Base-by-base conservation (phyloP, 2,797 vertebrate species). In the Morelia viridis region DNA sequence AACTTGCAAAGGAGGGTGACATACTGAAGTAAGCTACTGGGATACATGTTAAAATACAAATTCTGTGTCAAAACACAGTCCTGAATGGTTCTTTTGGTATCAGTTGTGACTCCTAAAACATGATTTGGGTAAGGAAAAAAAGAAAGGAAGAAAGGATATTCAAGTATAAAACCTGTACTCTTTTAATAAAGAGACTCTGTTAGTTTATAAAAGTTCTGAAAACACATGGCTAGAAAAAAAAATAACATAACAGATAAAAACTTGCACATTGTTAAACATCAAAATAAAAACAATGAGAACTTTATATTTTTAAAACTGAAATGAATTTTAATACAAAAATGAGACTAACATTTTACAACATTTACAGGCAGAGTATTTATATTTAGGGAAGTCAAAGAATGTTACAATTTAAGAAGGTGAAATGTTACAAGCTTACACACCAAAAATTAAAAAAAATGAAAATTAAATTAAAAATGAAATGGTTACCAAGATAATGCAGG, bases 401-500 rank as follows among this genome's bases (percentile, higher is more conserved):
- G 83, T 97, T 97, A 97, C 96, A 97, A 95, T 97, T 97, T 97
- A 96, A 97, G 95, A 97, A 12, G 97, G 97, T 97, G 97, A 98
- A 97, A 97, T 96, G 97, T 97, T 98, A 98, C 97, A 98, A 92
- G 96, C 97, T 97, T 97, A 97, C 97, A 98, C 95, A 97, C 96
- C 97, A 97, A 97, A 91, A 56, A 46, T 5, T 96, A 95, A 97
- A 98, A 64, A 98, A 96, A 98, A 97, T 97, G 98, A 98, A 92
- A 98, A 98, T 98, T 97, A 98, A 99, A 98, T 97, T 96, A 96
- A 98, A 99, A 99, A 99, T 99, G 99, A 99, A 99, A 99, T 99
- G 99, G 98, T 99, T 99, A 99, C 99, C 99, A 99, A 99, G 98
- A 98, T 98, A 98, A 99, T 99, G 99, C 99, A 99, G 99, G 98